Conservation (phyloP, 2,113 vertebrate genomes). For the Pedionomus torquatus region DNA sequence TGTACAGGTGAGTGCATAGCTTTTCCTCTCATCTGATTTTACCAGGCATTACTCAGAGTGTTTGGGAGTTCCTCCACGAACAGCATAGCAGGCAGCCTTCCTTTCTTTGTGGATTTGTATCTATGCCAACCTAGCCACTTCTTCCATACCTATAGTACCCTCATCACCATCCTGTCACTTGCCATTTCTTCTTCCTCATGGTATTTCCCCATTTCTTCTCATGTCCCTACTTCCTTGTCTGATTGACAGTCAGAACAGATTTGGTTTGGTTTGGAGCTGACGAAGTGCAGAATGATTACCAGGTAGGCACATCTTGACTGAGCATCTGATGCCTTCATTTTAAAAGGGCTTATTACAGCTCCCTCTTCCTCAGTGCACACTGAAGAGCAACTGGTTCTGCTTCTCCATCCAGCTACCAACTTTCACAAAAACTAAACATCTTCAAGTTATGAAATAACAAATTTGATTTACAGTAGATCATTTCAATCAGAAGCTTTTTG, state of each 20-base stretch:
- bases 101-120: neutral
- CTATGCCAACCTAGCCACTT: neutral
- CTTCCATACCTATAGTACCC: neutral
- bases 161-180: neutral
- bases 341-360: neutral
- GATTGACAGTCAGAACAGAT: rapidly evolving
- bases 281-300: no score
- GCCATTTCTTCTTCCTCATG: neutral
- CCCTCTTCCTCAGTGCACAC: rapidly evolving
- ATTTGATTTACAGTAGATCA: neutral
- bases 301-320: neutral
- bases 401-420: neutral
- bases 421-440: neutral
- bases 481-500: neutral
- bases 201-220: neutral
- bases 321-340: neutral
- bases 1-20: neutral
- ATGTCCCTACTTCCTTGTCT: neutral
- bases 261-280: neutral
- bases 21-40: neutral
- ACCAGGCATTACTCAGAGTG: neutral
- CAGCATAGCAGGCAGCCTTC: neutral
- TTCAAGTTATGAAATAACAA: neutral
- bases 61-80: neutral
- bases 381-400: neutral